A percentile compares a stretch with the other conserved stretches of the same genome.
Evolutionary conservation across 1,140 invertebrate species (phyloP).

Genomic region (Drosophila pseudoobscura): DNA sequence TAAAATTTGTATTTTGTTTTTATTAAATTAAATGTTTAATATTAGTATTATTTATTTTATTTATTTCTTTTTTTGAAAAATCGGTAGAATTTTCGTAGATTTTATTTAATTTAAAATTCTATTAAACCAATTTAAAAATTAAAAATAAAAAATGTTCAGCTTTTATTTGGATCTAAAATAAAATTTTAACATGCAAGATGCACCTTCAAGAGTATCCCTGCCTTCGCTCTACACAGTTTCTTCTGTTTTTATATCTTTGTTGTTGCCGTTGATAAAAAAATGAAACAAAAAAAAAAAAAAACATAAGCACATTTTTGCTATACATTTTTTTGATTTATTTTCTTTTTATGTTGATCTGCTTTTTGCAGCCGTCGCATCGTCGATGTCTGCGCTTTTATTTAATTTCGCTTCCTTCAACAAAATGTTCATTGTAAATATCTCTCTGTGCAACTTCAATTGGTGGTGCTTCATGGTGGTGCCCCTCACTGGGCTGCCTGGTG

Average conservation of each 20-base stretch:
- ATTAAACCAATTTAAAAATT: no score
- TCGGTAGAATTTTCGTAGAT: no score
- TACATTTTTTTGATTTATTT: constrained; percentile 73
- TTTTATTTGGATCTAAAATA: no score
- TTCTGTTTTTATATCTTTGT: constrained; percentile 22
- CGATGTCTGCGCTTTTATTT: constrained; percentile 69
- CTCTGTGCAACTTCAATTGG: constrained; percentile 68
- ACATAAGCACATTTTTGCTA: constrained; percentile 7
- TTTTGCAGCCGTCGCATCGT: constrained; percentile 52
- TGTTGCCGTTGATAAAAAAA: constrained; percentile 40
- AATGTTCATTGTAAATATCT: constrained; percentile 42
- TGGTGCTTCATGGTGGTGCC: constrained; percentile 52
- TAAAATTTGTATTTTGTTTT: no score
- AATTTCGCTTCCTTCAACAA: constrained; percentile 52
- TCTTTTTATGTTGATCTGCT: constrained; percentile 80
- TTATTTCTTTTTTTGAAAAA: no score
- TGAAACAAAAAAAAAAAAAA: not conserved
- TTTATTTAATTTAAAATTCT: no score
- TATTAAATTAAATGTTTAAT: no score
- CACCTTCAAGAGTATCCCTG: no score
- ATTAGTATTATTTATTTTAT: no score
- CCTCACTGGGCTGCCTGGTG: not conserved
- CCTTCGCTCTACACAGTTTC: no score
- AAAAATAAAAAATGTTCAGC: no score
- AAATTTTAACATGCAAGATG: no score